phyloP scores from a whole-genome alignment of 2,888 invertebrate species.

The Ormia ochracea region DNA sequence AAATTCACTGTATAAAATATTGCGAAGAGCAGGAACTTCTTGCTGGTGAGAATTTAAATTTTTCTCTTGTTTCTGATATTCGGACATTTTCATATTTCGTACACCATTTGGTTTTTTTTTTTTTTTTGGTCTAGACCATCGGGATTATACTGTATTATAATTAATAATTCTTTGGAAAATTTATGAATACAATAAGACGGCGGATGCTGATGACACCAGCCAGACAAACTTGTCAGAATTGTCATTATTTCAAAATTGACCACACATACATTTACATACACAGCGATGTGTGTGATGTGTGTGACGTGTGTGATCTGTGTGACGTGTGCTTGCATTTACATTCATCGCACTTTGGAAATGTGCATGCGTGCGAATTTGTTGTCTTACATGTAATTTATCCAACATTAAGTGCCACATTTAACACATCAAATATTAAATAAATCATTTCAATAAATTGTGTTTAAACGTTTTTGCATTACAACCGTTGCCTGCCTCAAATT shows the following conservation, averaged over 20 bases:
- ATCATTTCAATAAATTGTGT: slow-evolving; percentile 31
- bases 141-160: neutral
- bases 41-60: too few relatives aligned
- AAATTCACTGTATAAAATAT: too few relatives aligned
- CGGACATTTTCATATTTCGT: too few relatives aligned
- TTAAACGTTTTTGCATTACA: too few relatives aligned
- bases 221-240: slow-evolving; percentile 45
- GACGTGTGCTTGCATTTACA: neutral
- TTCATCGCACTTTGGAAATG: too few relatives aligned
- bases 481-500: neutral
- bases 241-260: slow-evolving; percentile 53
- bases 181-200: slow-evolving; percentile 2
- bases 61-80: too few relatives aligned
- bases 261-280: neutral
- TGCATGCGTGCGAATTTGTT: neutral
- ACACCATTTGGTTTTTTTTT: too few relatives aligned
- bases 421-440: slow-evolving; percentile 60
- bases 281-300: neutral
- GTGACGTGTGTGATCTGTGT: neutral
- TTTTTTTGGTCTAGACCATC: too few relatives aligned
- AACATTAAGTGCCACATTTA: slow-evolving; percentile 60
- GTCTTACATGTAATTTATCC: slow-evolving; percentile 48
- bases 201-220: slow-evolving; percentile 1
- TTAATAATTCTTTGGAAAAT: neutral
- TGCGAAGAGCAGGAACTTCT: too few relatives aligned